Percentiles rank a stretch among this genome's conserved stretches.
Evolutionary conservation across 2,888 invertebrate species (phyloP).

Genomic region (Helleia helle): DNA sequence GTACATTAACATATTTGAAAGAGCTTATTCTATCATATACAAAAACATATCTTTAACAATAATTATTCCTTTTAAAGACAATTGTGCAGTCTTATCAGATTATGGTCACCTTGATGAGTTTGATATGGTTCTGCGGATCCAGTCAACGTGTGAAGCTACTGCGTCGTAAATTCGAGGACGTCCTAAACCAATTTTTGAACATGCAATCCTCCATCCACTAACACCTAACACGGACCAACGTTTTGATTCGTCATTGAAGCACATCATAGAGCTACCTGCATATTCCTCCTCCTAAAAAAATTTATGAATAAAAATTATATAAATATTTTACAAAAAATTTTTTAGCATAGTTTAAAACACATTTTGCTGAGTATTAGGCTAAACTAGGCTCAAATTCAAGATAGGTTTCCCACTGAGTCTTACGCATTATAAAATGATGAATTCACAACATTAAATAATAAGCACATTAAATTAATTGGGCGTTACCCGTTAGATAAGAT

Average conservation of each 20-base stretch:
- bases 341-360: too few species aligned
- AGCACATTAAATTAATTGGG: too few species aligned
- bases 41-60: constrained; percentile 11
- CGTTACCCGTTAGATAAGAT: too few species aligned
- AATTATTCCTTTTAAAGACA: constrained; percentile 39
- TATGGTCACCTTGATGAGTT: constrained; percentile 56
- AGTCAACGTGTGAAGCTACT: constrained; percentile 86
- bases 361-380: too few species aligned
- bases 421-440: too few species aligned
- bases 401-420: too few species aligned
- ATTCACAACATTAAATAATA: too few species aligned
- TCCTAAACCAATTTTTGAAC: constrained; percentile 83
- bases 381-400: too few species aligned
- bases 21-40: too few species aligned
- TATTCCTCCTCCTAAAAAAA: constrained; percentile 86
- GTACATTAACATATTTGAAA: too few species aligned
- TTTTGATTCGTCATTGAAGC: constrained; percentile 79
- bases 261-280: constrained; percentile 90
- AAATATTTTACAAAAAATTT: too few species aligned
- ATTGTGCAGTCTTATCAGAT: constrained; percentile 19
- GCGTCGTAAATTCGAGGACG: constrained; percentile 88
- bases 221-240: constrained; percentile 88
- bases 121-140: constrained; percentile 86
- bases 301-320: neutral
- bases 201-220: constrained; percentile 90